Conservation (phyloP, 2,113 vertebrate species). For the Bathybates hornii region DNA sequence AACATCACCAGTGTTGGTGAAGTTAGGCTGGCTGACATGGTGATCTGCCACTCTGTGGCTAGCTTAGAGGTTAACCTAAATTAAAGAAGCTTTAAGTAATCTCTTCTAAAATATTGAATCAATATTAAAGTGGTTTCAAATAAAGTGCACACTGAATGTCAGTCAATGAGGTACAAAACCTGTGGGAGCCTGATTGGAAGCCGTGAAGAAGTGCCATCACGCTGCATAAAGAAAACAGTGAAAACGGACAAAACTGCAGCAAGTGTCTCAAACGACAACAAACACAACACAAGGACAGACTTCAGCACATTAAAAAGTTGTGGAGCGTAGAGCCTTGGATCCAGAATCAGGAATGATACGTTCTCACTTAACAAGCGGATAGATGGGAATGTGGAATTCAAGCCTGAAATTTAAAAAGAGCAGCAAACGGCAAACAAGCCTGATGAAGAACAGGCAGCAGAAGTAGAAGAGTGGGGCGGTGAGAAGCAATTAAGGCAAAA, state of each 20-base stretch:
- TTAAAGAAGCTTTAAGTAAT: neutral
- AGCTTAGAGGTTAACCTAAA: neutral
- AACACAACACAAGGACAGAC: neutral
- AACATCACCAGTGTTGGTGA: neutral
- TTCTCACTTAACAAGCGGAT: neutral
- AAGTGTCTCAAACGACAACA: neutral
- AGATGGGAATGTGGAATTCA: neutral
- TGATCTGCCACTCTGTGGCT: neutral
- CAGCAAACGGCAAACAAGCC: neutral
- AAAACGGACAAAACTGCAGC: neutral
- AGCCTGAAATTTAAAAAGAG: neutral
- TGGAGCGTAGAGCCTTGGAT: neutral
- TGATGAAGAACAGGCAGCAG: neutral
- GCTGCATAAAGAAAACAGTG: neutral
- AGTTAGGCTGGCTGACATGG: neutral
- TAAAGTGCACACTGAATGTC: neutral
- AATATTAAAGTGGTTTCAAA: neutral
- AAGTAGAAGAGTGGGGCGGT: neutral
- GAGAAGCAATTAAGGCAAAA: slow-evolving; percentile 1
- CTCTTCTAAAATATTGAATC: neutral
- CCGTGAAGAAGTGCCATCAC: neutral
- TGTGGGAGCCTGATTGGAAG: neutral
- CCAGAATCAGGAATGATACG: neutral
- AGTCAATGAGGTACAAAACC: neutral
- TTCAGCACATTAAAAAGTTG: neutral